Percentiles rank a stretch among this genome's conserved stretches.
These are phyloP conservation scores for Pelobates cultripes DNA, from an alignment of 2,797 vertebrate species.

Conservation along the genomic window DNA sequence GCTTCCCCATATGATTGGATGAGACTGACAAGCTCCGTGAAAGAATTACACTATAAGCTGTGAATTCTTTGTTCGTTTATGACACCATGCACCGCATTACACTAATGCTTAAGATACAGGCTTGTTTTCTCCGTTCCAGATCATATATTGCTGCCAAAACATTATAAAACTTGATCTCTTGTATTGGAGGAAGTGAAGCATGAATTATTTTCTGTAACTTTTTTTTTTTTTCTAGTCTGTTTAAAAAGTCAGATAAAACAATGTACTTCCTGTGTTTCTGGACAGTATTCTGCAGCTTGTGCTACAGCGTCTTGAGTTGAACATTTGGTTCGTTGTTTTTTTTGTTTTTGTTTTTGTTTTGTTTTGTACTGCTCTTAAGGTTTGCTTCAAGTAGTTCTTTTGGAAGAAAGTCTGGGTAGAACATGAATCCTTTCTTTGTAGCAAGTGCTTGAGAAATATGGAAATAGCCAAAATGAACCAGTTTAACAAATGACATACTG, in stretches of 20 bases:
- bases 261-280: slow-evolving; percentile 29
- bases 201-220: slow-evolving; percentile 25
- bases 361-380: background rate
- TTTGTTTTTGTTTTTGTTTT: background rate
- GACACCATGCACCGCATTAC: too few relatives aligned
- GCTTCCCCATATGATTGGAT: too few relatives aligned
- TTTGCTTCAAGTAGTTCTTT: background rate
- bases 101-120: too few relatives aligned
- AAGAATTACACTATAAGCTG: too few relatives aligned
- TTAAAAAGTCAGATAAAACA: background rate
- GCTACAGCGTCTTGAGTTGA: background rate
- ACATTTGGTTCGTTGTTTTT: slow-evolving; percentile 1
- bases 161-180: slow-evolving; percentile 25
- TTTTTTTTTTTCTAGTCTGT: background rate
- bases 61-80: too few relatives aligned
- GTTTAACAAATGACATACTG: background rate
- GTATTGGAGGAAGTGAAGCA: slow-evolving; percentile 31
- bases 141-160: slow-evolving; percentile 28
- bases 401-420: background rate
- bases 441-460: background rate
- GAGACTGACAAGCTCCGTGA: too few relatives aligned
- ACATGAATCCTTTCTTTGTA: slow-evolving; percentile 4
- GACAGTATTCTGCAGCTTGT: slow-evolving; percentile 20
- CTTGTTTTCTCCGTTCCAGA: background rate
- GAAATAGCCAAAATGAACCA: slow-evolving; percentile 14